Base-by-base conservation (phyloP, 2,888 invertebrate species). In the Eupelmus urozonus region DNA sequence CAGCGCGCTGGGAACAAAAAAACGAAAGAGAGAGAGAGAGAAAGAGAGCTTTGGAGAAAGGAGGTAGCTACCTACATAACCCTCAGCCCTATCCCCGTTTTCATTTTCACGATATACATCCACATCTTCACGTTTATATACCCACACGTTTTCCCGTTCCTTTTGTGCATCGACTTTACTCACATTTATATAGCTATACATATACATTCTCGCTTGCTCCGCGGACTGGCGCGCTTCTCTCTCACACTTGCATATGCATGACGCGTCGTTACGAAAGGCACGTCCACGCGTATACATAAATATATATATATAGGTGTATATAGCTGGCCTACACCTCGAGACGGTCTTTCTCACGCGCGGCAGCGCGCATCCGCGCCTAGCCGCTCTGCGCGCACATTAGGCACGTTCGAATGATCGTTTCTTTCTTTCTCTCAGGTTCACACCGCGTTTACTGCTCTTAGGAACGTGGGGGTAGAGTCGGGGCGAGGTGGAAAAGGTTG, bases 391-490 rank as follows among this genome's bases (percentile, higher is more conserved):
- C 16, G 13, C 9, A 16, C 65, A 53, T 62, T 27, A 70, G 70
- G 70, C 70, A 70, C 70, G 59, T 71, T 71, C 70, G 60, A 60
- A 49, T 49, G 70, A 71, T 71, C 60, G 20, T 53, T 60, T 27
- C 42, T 55, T 18, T 45, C 20, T 45, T 11, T 7, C 27, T 29
- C 4, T 34, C 25, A 9, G 23, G 9, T 18, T 23, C 20, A 23
- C 34, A 57, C 27, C 27, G 34, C 9, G 34, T 34, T 5, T 34
- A 34, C 34, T n/a, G n/a, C n/a, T n/a, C n/a, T n/a, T n/a, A n/a
- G n/a, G n/a, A n/a, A n/a, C n/a, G n/a, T n/a, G n/a, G n/a, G n/a
- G n/a, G n/a, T n/a, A n/a, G n/a, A n/a, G n/a, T n/a, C n/a, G n/a
- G n/a, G n/a, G n/a, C n/a, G n/a, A n/a, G n/a, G n/a, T n/a, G n/a